Evolutionary conservation across 1,140 invertebrate species (phyloP).

Genomic region (Pantala flavescens): DNA sequence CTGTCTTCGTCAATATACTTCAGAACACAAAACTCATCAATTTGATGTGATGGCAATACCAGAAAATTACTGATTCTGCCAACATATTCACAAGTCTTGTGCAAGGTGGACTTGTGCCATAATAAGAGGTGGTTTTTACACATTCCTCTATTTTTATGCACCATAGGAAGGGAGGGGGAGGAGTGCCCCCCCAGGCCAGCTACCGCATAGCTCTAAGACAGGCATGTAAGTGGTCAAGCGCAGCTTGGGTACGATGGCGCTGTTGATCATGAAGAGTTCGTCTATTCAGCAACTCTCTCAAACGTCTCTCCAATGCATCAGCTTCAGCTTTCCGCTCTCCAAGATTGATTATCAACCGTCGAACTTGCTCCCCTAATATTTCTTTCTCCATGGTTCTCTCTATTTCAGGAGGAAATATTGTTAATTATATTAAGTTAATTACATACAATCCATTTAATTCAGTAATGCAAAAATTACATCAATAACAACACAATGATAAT

Average conservation of each 20-base stretch:
- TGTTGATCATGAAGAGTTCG: constrained; percentile 19
- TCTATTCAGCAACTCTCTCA: constrained; percentile 16
- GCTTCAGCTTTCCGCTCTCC: constrained; percentile 17
- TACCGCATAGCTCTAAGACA: constrained; percentile 21
- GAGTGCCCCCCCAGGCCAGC: constrained; percentile 11
- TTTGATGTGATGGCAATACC: neutral
- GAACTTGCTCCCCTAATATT: constrained; percentile 19
- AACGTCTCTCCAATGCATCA: constrained; percentile 18
- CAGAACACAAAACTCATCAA: neutral
- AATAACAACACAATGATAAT: neutral
- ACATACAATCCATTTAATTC: too few relatives aligned
- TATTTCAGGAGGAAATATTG: neutral
- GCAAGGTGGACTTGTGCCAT: neutral
- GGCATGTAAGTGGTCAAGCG: constrained; percentile 20
- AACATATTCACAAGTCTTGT: constrained; percentile 6
- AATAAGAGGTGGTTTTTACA: neutral
- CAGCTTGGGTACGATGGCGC: constrained; percentile 20
- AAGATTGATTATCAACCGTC: neutral
- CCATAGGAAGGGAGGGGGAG: neutral
- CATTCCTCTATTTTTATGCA: neutral
- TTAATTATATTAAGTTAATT: too few relatives aligned
- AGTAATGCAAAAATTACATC: too few relatives aligned
- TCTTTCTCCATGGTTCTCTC: constrained; percentile 18
- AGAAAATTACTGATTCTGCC: neutral
- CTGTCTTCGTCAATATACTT: neutral